A percentile compares a stretch with the other conserved stretches of the same genome.
Conservation (phyloP, 2,113 vertebrate genomes). For the Heterochromis multidens region DNA sequence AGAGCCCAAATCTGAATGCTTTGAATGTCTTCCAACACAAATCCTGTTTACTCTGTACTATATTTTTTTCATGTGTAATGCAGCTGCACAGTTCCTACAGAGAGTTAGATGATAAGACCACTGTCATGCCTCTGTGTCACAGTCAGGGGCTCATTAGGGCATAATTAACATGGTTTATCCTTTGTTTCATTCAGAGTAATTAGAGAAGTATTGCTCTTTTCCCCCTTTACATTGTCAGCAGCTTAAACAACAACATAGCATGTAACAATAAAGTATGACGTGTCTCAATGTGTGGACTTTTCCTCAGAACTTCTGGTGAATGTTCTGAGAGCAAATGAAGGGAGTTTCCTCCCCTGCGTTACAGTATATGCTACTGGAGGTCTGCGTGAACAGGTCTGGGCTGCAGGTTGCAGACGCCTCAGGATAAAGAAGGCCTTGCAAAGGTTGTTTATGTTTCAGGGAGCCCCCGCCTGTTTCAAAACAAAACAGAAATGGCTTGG, state of each 20-base stretch:
- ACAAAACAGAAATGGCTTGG: constrained; percentile 27
- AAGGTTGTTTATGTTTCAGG: constrained; percentile 50
- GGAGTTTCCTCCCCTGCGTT: background rate
- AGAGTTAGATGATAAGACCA: background rate
- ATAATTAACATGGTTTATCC: background rate
- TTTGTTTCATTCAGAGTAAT: background rate
- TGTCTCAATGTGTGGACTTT: too few relatives aligned
- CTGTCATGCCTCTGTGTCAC: accelerated
- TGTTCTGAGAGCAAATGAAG: background rate
- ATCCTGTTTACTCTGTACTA: background rate
- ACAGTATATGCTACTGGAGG: background rate
- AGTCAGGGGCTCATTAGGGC: too few relatives aligned
- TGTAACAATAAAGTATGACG: background rate
- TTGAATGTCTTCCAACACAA: constrained; percentile 10
- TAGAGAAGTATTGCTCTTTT: background rate
- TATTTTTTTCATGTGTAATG: background rate
- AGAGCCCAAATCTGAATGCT: background rate
- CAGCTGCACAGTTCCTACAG: background rate
- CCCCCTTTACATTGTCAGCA: background rate
- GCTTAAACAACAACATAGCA: background rate
- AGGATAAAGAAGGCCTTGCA: constrained; percentile 5
- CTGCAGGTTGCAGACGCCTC: constrained; percentile 28
- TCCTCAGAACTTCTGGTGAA: background rate
- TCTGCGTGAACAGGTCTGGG: background rate
- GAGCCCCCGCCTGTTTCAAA: constrained; percentile 25